Base-by-base conservation (phyloP, 2,113 vertebrate genomes). In the Shinisaurus crocodilurus region DNA sequence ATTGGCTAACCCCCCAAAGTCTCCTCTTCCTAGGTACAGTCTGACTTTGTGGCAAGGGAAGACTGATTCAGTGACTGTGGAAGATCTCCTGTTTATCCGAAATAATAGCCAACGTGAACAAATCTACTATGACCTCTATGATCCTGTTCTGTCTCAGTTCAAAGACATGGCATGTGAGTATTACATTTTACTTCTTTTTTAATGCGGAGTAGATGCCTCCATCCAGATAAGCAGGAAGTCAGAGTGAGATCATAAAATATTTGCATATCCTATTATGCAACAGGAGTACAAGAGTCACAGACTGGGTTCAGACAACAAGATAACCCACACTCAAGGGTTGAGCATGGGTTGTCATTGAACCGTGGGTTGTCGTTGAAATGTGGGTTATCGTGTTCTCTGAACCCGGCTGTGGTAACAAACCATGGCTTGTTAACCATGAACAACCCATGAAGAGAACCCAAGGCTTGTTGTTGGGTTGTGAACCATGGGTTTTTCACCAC, bases 71-170 rank as follows among this genome's bases (percentile, higher is more conserved):
- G 15, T 97, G n/a, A 96, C 91, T 0, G 79, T 98, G 74, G 96
- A 96, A 0, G 98, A 98, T 90, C 97, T 98, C 40, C 96, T 98
- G 85, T 98, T 98, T 54, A 84, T 98, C 86, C 95, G 98, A n/a
- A 98, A 98, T 92, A 98, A 98, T 96, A 97, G 91, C 15, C 92
- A 97, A n/a, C 77, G 95, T 27, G 92, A 97, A 86, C 92, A 96
- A 84, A 96, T 98, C 94, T 98, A 98, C 96, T 98, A 98, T 1
- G 98, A 98, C 91, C 97, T 98, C 85, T 98, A 98, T 6, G 98
- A 98, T 50, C 98, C 98, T 1, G 93, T 98, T 48, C 95, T 98
- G 82, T 97, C 98, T 0, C 92, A 95, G 74, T 98, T 98, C 87
- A 98, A 97, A 96, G 65, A 98, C 90, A 96, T 96, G 37, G 96